Base-by-base conservation (phyloP, 1,140 invertebrate genomes). In the Plutomurus gul region DNA sequence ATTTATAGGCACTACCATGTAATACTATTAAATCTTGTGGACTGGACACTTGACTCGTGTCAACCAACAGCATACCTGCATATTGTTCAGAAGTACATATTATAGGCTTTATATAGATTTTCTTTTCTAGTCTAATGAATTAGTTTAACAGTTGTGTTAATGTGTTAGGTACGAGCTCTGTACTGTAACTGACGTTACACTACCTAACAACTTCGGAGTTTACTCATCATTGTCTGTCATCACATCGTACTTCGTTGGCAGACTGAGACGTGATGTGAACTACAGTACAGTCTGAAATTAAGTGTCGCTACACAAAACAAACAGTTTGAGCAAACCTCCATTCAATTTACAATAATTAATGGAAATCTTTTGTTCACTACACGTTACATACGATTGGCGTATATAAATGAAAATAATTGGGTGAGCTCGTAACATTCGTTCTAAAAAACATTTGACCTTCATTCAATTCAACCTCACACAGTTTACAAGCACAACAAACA, bases 351-450 rank as follows among this genome's bases (percentile, higher is more conserved):
- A 56, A 8, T 56, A 13, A 7, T 5, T 39, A 5, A 13, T 7
- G 16, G 43, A 16, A 18, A 18, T 47, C n/a, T 47, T 8, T 8
- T 47, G 3, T 6, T 18, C 13, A 3, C 20, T 5, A 18, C 8
- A 47, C 43, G 20, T 20, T 47, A 47, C 4, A 47, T 16, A n/a
- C 16, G 3, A 16, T 39, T 7, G 6, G 6, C 37, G 37, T 13
- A 7, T 13, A 13, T 39, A 7, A 39, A 7, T 13, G 6, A 65
- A 65, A 65, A 65, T 65, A 65, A 18, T 65, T 65, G 36, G 56
- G 56, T 65, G 56, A 65, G 56, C 56, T 65, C 56, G 56, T 65
- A 65, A n/a, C n/a, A n/a, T n/a, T 30, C 56, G 56, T n/a, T n/a
- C 56, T 33, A 65, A 65, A 25, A 65, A 33, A 65, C 56, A 33